Evolutionary conservation across 2,888 invertebrate species (phyloP), one percentile per base, ranked within the genome.

Genomic region (Lagria hirta): DNA sequence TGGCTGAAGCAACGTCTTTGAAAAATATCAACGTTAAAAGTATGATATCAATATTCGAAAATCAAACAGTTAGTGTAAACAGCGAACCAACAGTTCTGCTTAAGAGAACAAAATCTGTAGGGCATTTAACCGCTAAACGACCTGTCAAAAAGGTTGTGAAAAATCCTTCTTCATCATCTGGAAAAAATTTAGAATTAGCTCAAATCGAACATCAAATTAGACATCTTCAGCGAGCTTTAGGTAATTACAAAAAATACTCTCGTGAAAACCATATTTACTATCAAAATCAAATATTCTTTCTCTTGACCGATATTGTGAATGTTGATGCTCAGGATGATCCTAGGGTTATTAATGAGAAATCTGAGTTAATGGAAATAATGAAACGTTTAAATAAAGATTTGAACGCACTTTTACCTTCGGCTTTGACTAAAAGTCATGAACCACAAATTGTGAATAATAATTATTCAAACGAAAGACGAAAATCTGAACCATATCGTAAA

Each of bases 21-120:
- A n/a, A n/a, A n/a, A n/a, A n/a, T n/a, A n/a, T n/a, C n/a, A n/a
- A n/a, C 23, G 44, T 44, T 6, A 23, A 28, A n/a, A 32, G 17
- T 17, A 44, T 44, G 3, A 44, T 44, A 15, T 44, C 44, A 4
- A 38, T 38, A 4, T 44, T 38, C 14, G 44, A 44, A 10, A 40
- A 35, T 15, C n/a, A n/a, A n/a, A 28, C 11, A 28, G 12, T 12
- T 28, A 8, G 6, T 28, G 11, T 28, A 14, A 11, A 28, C 20
- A 6, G 5, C 7, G 7, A 20, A 20, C 20, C 5, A 6, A 6
- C 5, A 20, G 20, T 20, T 20, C 20, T n/a, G 5, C 20, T n/a
- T 20, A 20, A 20, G 7, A 6, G 5, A 6, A 20, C 5, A 5
- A 20, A n/a, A 20, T 5, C 7, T 20, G 7, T n/a, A 20, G 20